phyloP scores from a whole-genome alignment of 2,113 vertebrate genomes.

The Clarias magur region DNA sequence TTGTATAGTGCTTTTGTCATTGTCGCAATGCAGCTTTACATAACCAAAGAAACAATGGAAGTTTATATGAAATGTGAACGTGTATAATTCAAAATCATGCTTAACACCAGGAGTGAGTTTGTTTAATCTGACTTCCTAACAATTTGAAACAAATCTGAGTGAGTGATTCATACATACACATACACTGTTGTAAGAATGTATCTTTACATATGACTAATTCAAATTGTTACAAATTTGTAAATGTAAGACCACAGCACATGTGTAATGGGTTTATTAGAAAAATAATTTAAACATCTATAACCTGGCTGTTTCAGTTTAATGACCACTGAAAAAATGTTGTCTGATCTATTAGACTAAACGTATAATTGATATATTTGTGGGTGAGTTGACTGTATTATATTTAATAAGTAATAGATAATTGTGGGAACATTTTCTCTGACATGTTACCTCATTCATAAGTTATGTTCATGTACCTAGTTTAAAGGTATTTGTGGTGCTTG shows the following conservation, averaged over 20 bases:
- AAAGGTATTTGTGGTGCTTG: too few species aligned
- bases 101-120: background rate
- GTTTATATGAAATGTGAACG: too few species aligned
- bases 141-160: background rate
- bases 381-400: background rate
- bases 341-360: background rate
- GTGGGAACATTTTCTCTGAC: conserved; percentile 35
- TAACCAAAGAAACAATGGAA: too few species aligned
- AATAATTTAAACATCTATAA: too few species aligned
- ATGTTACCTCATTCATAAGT: background rate
- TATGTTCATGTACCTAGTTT: too few species aligned
- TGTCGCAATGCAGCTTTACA: too few species aligned
- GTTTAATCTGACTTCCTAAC: background rate
- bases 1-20: too few species aligned
- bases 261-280: too few species aligned
- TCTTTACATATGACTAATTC: too few species aligned
- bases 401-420: conserved; percentile 23
- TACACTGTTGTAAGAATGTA: background rate
- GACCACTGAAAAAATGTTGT: background rate
- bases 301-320: background rate
- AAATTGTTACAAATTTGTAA: too few species aligned
- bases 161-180: background rate
- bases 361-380: background rate
- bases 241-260: background rate
- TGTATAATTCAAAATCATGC: background rate